Percentiles rank a stretch among this genome's conserved stretches.
phyloP scores from a whole-genome alignment of 2,797 vertebrate genomes.

The Cephalopachus bancanus region DNA sequence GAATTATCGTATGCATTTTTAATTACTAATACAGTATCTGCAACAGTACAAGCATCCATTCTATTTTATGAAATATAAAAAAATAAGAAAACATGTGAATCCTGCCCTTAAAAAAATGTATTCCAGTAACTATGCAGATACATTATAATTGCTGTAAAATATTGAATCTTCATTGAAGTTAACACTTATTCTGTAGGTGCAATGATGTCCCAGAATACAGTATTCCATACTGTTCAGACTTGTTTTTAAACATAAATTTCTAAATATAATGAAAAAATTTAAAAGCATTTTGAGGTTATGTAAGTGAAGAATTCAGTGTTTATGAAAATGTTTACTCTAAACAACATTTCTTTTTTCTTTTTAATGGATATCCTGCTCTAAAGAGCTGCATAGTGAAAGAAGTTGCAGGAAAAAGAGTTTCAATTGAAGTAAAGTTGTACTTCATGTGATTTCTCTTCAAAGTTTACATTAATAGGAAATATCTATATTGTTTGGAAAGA shows the following conservation, averaged over 20 bases:
- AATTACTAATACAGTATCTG: background rate
- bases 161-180: background rate
- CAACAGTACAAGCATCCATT: background rate
- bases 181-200: background rate
- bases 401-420: background rate
- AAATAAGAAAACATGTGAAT: background rate
- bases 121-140: background rate
- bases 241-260: background rate
- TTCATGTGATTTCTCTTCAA: constrained; percentile 69
- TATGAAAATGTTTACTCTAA: background rate
- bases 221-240: background rate
- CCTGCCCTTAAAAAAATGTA: background rate
- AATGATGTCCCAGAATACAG: background rate
- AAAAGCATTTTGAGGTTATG: constrained; percentile 31
- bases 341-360: background rate
- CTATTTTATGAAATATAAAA: background rate
- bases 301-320: background rate
- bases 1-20: background rate
- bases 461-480: constrained; percentile 63
- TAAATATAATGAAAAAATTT: constrained; percentile 34
- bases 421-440: background rate
- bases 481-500: constrained; percentile 62
- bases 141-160: background rate
- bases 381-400: background rate
- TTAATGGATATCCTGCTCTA: background rate